These are phyloP conservation scores for Harmothoe impar DNA, from an alignment of 2,888 invertebrate species.

Conservation along the genomic window DNA sequence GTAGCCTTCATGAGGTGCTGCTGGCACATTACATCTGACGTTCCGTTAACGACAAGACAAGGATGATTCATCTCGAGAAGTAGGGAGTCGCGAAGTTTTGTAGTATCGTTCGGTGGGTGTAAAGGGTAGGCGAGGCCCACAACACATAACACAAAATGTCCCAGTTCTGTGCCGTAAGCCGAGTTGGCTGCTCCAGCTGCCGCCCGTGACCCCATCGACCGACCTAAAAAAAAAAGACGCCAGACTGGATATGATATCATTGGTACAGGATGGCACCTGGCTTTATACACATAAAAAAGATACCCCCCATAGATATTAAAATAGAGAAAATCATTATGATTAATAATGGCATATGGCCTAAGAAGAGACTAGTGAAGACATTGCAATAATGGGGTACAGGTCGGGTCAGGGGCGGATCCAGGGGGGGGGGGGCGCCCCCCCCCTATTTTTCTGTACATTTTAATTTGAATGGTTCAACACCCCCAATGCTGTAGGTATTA, in stretches of 20 bases:
- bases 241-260: neutral
- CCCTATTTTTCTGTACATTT: no score
- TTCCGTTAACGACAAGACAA: constrained; percentile 69
- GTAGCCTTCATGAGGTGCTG: constrained; percentile 63
- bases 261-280: neutral
- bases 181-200: constrained; percentile 68
- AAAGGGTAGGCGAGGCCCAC: constrained; percentile 73
- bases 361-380: no score
- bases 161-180: constrained; percentile 59
- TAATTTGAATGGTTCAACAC: no score
- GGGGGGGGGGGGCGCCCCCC: no score
- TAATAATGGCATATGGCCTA: neutral
- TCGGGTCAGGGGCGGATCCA: no score
- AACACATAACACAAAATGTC: constrained; percentile 67
- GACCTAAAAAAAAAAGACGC: constrained; percentile 64
- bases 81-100: constrained; percentile 68
- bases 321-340: neutral
- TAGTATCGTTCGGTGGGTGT: constrained; percentile 67
- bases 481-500: no score
- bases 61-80: constrained; percentile 67
- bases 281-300: neutral
- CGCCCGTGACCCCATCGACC: constrained; percentile 73
- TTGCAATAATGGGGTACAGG: no score
- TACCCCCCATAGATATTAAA: neutral
- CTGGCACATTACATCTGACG: constrained; percentile 70